Conservation (phyloP, 2,888 invertebrate species). For the Antheraea yamamai region DNA sequence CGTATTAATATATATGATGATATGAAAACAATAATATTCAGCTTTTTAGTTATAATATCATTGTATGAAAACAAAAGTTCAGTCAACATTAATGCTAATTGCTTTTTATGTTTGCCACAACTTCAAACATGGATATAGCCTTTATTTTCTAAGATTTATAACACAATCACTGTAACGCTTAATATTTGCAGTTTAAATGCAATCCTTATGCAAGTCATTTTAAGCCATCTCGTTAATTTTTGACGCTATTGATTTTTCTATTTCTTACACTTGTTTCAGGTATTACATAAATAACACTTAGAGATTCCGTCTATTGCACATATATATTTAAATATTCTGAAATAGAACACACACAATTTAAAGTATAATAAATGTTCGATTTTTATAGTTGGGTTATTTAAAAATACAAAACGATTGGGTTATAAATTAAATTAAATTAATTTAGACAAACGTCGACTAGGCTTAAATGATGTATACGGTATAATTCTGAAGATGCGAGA, state of each 20-base stretch:
- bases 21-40: no score
- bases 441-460: not conserved
- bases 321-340: not conserved
- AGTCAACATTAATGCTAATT: no score
- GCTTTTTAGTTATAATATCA: no score
- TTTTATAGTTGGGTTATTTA: not conserved
- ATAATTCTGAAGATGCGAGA: conserved; percentile 18
- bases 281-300: not conserved
- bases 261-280: no score
- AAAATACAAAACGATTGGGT: not conserved
- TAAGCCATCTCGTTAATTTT: not conserved
- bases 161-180: not conserved
- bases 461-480: not conserved
- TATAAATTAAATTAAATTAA: not conserved
- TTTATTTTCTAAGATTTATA: no score
- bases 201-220: not conserved
- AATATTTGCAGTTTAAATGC: not conserved
- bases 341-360: not conserved
- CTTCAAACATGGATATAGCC: no score
- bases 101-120: no score
- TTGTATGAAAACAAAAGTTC: no score
- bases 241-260: no score
- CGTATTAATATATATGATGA: no score
- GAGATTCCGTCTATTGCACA: not conserved
- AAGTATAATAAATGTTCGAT: not conserved